Percentiles rank a stretch among this genome's conserved stretches.
These are phyloP conservation scores for Thymelicus lineola DNA, from an alignment of 2,888 invertebrate species.

Conservation along the genomic window DNA sequence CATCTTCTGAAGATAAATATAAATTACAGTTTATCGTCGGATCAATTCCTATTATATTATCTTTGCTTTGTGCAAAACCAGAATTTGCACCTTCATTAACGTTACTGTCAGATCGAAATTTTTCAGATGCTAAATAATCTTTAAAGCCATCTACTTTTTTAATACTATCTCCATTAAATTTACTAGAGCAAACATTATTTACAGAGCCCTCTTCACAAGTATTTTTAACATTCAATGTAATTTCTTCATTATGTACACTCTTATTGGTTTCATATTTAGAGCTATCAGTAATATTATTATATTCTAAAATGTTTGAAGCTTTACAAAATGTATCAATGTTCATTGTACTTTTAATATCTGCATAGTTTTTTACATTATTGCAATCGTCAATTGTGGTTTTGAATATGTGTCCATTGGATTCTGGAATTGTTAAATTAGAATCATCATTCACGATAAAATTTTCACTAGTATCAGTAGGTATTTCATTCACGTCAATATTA, in stretches of 20 bases:
- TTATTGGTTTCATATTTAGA: conserved; percentile 14
- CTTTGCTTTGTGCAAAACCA: conserved; percentile 11
- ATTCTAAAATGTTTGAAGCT: conserved; percentile 10
- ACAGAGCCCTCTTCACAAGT: background rate
- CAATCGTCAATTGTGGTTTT: conserved; percentile 3
- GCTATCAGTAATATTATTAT: conserved; percentile 13
- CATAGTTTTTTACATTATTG: conserved; percentile 7
- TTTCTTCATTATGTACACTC: background rate
- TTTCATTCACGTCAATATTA: conserved; percentile 29
- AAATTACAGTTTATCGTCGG: conserved; percentile 13
- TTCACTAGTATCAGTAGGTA: conserved; percentile 32
- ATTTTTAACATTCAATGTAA: background rate
- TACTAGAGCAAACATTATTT: conserved; percentile 19
- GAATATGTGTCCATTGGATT: conserved; percentile 24
- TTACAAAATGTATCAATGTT: conserved; percentile 3
- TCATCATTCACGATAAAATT: conserved; percentile 33
- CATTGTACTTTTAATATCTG: conserved; percentile 16
- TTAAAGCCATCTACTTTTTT: conserved; percentile 19
- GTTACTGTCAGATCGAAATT: background rate
- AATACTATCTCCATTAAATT: conserved; percentile 17
- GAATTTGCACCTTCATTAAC: background rate
- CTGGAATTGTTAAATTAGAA: conserved; percentile 36
- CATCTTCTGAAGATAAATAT: conserved; percentile 25
- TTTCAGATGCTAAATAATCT: conserved; percentile 3
- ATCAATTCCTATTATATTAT: conserved; percentile 8